Evolutionary conservation across 2,888 invertebrate species (phyloP).

Genomic region (Urechis unicinctus): DNA sequence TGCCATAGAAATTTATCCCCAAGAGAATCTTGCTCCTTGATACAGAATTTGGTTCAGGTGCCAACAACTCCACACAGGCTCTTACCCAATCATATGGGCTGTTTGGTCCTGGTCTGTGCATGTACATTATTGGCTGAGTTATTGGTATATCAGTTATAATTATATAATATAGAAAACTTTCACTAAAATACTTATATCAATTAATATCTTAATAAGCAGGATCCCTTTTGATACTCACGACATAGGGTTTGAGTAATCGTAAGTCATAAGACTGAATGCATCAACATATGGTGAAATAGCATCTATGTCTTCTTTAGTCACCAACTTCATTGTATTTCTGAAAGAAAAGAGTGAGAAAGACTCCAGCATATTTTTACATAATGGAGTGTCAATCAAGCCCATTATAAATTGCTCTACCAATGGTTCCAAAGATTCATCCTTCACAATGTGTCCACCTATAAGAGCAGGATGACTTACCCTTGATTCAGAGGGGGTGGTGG

Average conservation of each 20-base stretch:
- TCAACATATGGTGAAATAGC: conserved; percentile 70
- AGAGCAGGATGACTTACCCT: conserved; percentile 21
- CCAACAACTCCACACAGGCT: conserved; percentile 68
- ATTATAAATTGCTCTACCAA: not conserved
- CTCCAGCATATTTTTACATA: too few relatives aligned
- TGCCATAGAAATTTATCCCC: conserved; percentile 90
- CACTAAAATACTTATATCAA: too few relatives aligned
- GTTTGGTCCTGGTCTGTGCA: conserved; percentile 67
- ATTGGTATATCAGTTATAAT: not conserved
- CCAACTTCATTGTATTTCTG: conserved; percentile 3
- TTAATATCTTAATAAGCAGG: too few relatives aligned
- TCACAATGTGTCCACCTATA: not conserved
- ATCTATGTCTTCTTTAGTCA: conserved; percentile 70
- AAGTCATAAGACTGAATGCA: conserved; percentile 93
- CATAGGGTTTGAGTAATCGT: conserved; percentile 80
- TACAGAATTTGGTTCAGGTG: conserved; percentile 54
- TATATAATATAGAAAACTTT: too few relatives aligned
- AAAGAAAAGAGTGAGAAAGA: not conserved
- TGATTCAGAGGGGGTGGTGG: conserved; percentile 42
- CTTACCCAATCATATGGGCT: conserved; percentile 79
- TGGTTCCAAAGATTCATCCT: not conserved
- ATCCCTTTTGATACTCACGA: too few relatives aligned
- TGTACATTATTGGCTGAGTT: not conserved
- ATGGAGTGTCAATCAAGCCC: not conserved
- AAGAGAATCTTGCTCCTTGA: conserved; percentile 73